Base-by-base conservation (phyloP, 2,113 vertebrate species). In the Lucifuga dentata region DNA sequence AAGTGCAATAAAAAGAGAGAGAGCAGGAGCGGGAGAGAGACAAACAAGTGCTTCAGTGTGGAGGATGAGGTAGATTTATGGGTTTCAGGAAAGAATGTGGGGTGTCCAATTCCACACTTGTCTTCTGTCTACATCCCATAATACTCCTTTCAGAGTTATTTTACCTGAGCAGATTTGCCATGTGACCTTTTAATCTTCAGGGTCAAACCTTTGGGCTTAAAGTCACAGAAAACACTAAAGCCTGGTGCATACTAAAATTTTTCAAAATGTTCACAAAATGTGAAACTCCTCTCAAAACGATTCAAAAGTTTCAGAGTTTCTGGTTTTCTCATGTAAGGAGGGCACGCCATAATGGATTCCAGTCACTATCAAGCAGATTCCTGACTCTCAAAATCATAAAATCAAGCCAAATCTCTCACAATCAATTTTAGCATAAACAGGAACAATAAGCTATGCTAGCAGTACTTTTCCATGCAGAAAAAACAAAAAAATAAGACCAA, bases 61-160 rank as follows among this genome's bases (percentile, higher is more conserved):
- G 44, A 67, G 65, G 8, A 16, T 52, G 49, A 76, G 48, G 1
- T 35, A 67, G 85, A 92, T 84, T 86, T 68, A 90, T 88, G 73
- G 57, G 65, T 57, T 76, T 67, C 36, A 33, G 63, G 59, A 40
- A 86, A 80, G 85, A 88, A 88, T 80, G 83, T 39, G 73, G 81
- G 56, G 84, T 89, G 86, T 83, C 72, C 55, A 87, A 75, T 90
- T 91, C 84, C 81, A 84, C 84, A 81, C 76, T 77, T 68, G 43
- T 78, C 24, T 69, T 82, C 74, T 74, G 59, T 77, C 71, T 76
- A 84, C 68, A 82, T 50, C 67, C 72, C 35, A 19, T 65, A 77
- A 80, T 71, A 59, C 35, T 49, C 8, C 55, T 60, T 46, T 44
- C 10, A 39, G 15, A 33, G 40, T 21, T 2, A 50, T 69, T 75